Conservation (phyloP, 2,888 invertebrate species). For the Gortyna flavago region DNA sequence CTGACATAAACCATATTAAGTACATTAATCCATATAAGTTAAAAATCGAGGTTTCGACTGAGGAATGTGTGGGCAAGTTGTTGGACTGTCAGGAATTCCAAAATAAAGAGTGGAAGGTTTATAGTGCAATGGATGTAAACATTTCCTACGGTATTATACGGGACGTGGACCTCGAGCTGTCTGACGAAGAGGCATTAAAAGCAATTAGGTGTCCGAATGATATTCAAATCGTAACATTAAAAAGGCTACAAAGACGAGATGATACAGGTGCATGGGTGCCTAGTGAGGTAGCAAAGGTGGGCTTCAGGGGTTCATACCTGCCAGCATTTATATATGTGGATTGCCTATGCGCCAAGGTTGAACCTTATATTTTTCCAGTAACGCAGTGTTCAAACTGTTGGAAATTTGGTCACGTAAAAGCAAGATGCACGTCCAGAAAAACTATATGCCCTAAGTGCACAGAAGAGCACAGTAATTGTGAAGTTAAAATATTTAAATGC, state of each 20-base stretch:
- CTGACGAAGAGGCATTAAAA: constrained; percentile 23
- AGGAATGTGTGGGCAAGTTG: constrained; percentile 7
- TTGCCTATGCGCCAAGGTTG: constrained; percentile 29
- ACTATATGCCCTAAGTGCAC: constrained; percentile 43
- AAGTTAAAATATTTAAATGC: constrained; percentile 26
- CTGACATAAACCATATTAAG: constrained; percentile 4
- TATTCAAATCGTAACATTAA: constrained; percentile 16
- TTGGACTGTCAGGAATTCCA: constrained; percentile 12
- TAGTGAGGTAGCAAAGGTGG: constrained; percentile 26
- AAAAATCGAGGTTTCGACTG: constrained; percentile 4
- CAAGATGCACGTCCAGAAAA: constrained; percentile 24
- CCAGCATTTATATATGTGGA: constrained; percentile 21
- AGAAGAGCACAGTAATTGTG: constrained; percentile 36
- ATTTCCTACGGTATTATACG: constrained; percentile 35
- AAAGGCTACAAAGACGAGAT: constrained; percentile 22
- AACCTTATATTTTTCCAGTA: constrained; percentile 39
- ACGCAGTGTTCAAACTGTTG: constrained; percentile 43
- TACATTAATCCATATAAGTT: constrained; percentile 29
- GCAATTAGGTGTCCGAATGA: neutral
- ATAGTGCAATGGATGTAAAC: constrained; percentile 18
- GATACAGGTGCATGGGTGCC: constrained; percentile 13
- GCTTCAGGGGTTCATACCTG: constrained; percentile 32
- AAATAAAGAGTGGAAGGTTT: constrained; percentile 6
- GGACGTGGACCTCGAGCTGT: constrained; percentile 24
- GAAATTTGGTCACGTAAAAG: constrained; percentile 44